These are phyloP conservation scores for Phocides pigmalion DNA, from an alignment of 1,140 invertebrate species.

Conservation along the genomic window DNA sequence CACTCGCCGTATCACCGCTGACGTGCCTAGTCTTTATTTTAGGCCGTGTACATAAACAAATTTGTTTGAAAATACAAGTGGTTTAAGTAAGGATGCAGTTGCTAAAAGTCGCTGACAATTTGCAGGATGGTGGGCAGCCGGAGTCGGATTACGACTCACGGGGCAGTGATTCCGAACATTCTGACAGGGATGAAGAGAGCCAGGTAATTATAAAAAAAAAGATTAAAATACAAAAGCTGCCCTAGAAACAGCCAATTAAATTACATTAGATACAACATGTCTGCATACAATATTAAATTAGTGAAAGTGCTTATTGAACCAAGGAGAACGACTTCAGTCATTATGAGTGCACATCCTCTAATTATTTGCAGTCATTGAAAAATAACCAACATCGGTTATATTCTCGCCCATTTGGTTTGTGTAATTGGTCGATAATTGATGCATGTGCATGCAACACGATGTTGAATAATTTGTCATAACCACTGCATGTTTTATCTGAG, in stretches of 20 bases:
- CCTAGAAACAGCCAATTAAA: slow-evolving; percentile 21
- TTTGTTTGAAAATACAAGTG: slow-evolving; percentile 37
- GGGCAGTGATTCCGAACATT: slow-evolving; percentile 68
- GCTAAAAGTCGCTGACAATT: slow-evolving; percentile 70
- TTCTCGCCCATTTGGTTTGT: slow-evolving; percentile 5
- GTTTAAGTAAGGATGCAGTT: slow-evolving; percentile 64
- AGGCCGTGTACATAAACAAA: slow-evolving; percentile 51
- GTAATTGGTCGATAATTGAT: slow-evolving; percentile 28
- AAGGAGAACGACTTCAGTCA: slow-evolving; percentile 22
- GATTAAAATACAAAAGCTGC: background rate
- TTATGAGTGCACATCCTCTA: slow-evolving; percentile 29
- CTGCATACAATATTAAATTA: slow-evolving; percentile 29
- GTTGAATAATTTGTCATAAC: background rate
- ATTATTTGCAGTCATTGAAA: slow-evolving; percentile 27
- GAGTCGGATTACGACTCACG: slow-evolving; percentile 77
- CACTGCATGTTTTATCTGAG: no score
- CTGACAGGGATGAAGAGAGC: slow-evolving; percentile 68
- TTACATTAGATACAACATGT: slow-evolving; percentile 21
- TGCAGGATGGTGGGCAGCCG: slow-evolving; percentile 67
- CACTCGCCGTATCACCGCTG: slow-evolving; percentile 60
- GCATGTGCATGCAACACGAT: slow-evolving; percentile 6
- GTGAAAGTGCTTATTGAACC: slow-evolving; percentile 36
- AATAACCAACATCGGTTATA: slow-evolving; percentile 22
- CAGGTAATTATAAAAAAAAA: slow-evolving; percentile 52
- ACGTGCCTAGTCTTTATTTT: slow-evolving; percentile 58